Evolutionary conservation across 2,888 invertebrate genomes (phyloP), one percentile per base, ranked within the genome.

Genomic region (Druceiella hillmani): DNA sequence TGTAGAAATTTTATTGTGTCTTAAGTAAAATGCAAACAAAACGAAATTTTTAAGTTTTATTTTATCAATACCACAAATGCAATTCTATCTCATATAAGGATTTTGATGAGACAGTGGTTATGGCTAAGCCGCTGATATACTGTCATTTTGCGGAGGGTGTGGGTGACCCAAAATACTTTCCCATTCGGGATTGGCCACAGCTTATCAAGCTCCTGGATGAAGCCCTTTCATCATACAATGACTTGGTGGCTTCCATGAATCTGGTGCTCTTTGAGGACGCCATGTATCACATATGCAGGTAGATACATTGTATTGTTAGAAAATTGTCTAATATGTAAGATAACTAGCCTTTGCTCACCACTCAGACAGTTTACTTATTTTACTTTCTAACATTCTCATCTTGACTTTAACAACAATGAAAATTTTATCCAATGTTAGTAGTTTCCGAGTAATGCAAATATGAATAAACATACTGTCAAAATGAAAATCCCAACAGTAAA

Each of bases 251-350:
- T 2, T 86, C 87, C 1, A 93, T 95, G 90, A 92, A 93, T 63
- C 68, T 95, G 40, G 94, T 95, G 2, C 76, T 95, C 5, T 95
- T 95, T 55, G 93, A 93, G 56, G 94, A 95, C 59, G 94, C 95
- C 9, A 91, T 95, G 85, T 78, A 82, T 46, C 93, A 95, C 58
- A 81, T 95, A 33, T 89, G 89, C 63, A 78, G 87, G 76, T 80
- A 50, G 55, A 50, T 32, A 10, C 30, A n/a, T n/a, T n/a, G n/a
- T n/a, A n/a, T n/a, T n/a, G n/a, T 11, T 28, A 28, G 11, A 13
- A 12, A n/a, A 14, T n/a, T n/a, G n/a, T n/a, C n/a, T n/a, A n/a
- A n/a, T n/a, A n/a, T n/a, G n/a, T n/a, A n/a, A n/a, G n/a, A n/a
- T n/a, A n/a, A n/a, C n/a, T n/a, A n/a, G n/a, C n/a, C n/a, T n/a